These are phyloP conservation scores for Eudorcas thomsonii DNA, from an alignment of 2,113 vertebrate species.

Conservation along the genomic window DNA sequence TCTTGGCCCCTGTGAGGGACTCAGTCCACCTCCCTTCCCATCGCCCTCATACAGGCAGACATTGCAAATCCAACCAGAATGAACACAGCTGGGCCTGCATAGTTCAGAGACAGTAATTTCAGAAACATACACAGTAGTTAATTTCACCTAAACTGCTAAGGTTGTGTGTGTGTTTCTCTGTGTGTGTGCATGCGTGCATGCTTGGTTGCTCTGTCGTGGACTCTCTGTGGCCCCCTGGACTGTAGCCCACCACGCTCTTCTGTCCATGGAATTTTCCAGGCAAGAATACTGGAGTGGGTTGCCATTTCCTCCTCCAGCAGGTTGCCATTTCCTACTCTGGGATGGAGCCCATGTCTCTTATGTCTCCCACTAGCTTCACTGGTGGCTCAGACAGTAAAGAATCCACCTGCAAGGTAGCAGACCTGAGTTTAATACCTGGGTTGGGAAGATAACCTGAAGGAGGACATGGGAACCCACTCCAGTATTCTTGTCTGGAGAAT, in stretches of 20 bases:
- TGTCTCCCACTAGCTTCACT: not conserved
- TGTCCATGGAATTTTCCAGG: not conserved
- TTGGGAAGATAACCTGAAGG: not conserved
- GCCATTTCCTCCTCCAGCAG: not conserved
- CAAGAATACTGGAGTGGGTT: not conserved
- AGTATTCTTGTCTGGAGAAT: not conserved
- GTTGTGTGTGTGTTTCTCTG: not conserved
- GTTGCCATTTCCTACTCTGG: not conserved
- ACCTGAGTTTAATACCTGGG: not conserved
- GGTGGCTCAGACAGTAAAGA: not conserved
- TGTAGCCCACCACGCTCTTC: not conserved
- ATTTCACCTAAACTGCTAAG: not conserved
- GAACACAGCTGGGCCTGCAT: not conserved
- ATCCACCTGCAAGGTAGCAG: not conserved
- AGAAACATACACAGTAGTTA: not conserved
- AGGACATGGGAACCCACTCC: not conserved
- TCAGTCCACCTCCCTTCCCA: not conserved
- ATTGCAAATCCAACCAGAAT: not conserved
- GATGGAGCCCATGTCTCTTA: not conserved
- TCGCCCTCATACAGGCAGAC: not conserved
- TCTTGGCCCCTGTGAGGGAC: not conserved
- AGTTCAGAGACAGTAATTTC: not conserved
- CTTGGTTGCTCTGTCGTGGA: not conserved
- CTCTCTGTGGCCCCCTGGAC: not conserved
- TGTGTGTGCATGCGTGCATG: accelerated